Evolutionary conservation across 2,113 vertebrate genomes (phyloP).

Genomic region (Athene noctua): DNA sequence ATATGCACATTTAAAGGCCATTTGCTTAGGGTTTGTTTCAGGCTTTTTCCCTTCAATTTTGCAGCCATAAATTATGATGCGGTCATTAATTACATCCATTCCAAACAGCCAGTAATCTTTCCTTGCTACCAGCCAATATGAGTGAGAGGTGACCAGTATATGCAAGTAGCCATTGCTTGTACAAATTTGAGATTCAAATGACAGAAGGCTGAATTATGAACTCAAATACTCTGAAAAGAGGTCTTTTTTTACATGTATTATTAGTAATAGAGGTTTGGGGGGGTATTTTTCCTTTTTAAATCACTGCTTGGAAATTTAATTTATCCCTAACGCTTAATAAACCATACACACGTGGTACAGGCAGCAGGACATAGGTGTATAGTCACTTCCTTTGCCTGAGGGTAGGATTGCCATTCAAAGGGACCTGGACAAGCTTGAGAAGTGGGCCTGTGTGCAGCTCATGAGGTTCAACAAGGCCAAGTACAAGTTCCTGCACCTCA

Average conservation of each 20-base stretch:
- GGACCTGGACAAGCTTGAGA: neutral
- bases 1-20: neutral
- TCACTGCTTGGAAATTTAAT: neutral
- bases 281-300: neutral
- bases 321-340: neutral
- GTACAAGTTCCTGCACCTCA: neutral
- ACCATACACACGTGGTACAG: neutral
- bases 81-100: neutral
- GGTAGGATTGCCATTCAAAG: neutral
- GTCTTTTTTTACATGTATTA: neutral
- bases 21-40: neutral
- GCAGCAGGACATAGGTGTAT: neutral
- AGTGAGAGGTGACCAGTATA: neutral
- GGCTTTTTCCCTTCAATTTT: neutral
- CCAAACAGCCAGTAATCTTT: neutral
- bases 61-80: neutral
- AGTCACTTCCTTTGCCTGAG: neutral
- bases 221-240: neutral
- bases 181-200: neutral
- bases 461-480: neutral
- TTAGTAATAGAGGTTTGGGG: neutral
- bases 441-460: neutral
- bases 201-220: neutral
- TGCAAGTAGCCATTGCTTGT: neutral
- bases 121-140: neutral